Evolutionary conservation across 2,888 invertebrate genomes (phyloP).

Genomic region (Diarsia rubi): DNA sequence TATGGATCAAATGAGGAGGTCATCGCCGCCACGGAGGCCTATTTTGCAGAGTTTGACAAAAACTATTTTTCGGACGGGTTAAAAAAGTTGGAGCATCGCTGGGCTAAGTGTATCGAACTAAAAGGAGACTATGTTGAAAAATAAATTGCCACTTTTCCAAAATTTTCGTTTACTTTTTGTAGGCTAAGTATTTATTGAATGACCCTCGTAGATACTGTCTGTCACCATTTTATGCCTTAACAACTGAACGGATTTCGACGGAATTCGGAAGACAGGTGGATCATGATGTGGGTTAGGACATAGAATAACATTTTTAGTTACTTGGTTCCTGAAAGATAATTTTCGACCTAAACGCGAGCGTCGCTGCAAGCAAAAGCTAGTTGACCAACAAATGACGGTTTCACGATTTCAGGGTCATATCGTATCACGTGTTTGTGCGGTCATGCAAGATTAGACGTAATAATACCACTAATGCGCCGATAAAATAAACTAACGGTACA

Average conservation of each 20-base stretch:
- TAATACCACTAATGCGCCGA: conserved; percentile 40
- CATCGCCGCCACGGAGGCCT: no score
- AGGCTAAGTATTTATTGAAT: no score
- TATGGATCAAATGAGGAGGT: no score
- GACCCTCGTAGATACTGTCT: no score
- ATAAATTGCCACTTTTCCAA: no score
- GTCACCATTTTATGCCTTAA: not conserved
- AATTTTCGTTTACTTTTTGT: no score
- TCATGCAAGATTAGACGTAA: conserved; percentile 44
- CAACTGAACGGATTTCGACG: not conserved
- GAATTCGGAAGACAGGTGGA: not conserved
- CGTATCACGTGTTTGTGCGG: conserved; percentile 46
- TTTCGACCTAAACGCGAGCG: not conserved
- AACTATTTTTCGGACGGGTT: no score
- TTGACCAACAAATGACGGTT: conserved; percentile 21
- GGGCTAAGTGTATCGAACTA: no score
- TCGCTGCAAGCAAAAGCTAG: not conserved
- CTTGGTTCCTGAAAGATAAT: not conserved
- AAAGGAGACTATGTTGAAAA: no score
- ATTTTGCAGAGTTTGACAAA: no score
- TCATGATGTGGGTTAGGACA: not conserved
- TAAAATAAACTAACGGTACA: conserved; percentile 28
- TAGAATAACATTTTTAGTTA: not conserved
- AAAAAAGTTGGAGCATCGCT: no score
- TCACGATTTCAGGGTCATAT: conserved; percentile 44